phyloP scores from a whole-genome alignment of 2,797 vertebrate species.

The Epinephelus malabaricus region DNA sequence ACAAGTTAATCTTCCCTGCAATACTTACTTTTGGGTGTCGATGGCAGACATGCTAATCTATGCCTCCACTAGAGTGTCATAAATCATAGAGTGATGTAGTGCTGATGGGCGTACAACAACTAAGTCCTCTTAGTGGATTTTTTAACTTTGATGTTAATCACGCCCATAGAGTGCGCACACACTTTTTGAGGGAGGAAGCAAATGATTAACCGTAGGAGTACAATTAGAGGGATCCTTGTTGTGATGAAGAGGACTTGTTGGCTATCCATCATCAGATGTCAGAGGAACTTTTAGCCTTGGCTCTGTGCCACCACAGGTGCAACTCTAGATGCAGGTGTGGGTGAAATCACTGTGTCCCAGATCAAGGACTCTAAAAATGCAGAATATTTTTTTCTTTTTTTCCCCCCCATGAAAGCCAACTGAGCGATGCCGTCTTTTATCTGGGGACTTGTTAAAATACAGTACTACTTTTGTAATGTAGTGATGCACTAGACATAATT shows the following conservation, averaged over 20 bases:
- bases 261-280: constrained; percentile 62
- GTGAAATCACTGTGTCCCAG: constrained; percentile 33
- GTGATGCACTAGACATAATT: constrained; percentile 1
- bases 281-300: constrained; percentile 52
- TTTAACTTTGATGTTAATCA: constrained; percentile 64
- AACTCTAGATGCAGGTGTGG: constrained; percentile 43
- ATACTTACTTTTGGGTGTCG: constrained; percentile 63
- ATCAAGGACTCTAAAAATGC: constrained; percentile 40
- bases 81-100: constrained; percentile 63
- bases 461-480: not conserved
- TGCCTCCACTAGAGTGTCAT: constrained; percentile 58
- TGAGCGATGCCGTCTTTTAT: not conserved
- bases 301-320: constrained; percentile 53
- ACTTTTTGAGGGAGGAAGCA: constrained; percentile 37
- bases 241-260: constrained; percentile 53
- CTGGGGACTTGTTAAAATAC: not conserved
- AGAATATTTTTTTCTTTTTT: not conserved
- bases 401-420: not conserved
- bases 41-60: constrained; percentile 66
- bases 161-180: constrained; percentile 27
- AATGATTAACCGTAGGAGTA: constrained; percentile 57
- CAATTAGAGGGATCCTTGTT: constrained; percentile 57
- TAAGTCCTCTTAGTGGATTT: constrained; percentile 47
- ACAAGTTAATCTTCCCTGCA: constrained; percentile 72
- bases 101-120: constrained; percentile 60